phyloP scores from a whole-genome alignment of 2,888 invertebrate species.

The Brachyopa scutellaris region DNA sequence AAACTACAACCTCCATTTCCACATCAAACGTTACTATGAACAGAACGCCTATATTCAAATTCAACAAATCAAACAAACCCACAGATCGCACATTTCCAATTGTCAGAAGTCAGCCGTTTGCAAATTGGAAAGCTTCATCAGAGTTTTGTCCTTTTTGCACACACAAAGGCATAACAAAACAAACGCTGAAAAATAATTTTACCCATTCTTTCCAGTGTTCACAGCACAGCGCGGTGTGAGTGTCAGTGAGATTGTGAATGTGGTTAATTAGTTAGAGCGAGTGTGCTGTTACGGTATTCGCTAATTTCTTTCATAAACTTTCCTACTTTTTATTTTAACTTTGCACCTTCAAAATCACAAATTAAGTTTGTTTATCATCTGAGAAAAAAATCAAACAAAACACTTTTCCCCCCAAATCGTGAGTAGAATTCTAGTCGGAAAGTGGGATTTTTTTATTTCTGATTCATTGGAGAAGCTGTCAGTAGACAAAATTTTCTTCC shows the following conservation, averaged over 20 bases:
- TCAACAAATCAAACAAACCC: no score
- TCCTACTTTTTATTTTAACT: slow-evolving; percentile 20
- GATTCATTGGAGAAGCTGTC: slow-evolving; percentile 53
- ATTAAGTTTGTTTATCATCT: neutral
- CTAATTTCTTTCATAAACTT: slow-evolving; percentile 8
- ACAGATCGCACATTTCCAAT: slow-evolving; percentile 2
- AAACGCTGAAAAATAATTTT: slow-evolving; percentile 2
- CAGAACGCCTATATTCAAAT: no score
- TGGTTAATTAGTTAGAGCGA: neutral
- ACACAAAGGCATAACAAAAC: slow-evolving; percentile 49
- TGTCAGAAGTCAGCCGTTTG: slow-evolving; percentile 13
- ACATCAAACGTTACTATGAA: no score
- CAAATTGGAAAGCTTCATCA: slow-evolving; percentile 28
- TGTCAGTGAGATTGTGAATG: no score
- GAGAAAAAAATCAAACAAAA: neutral
- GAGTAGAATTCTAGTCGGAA: slow-evolving; percentile 13
- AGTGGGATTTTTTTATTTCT: slow-evolving; percentile 1
- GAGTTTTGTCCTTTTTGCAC: slow-evolving; percentile 58
- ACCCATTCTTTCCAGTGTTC: slow-evolving; percentile 25
- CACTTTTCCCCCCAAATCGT: neutral
- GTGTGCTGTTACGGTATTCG: slow-evolving; percentile 20
- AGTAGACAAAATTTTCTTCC: slow-evolving; percentile 44
- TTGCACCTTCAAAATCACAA: neutral
- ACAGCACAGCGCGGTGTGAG: no score
- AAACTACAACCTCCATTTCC: no score